Conservation (phyloP, 2,113 vertebrate genomes). For the Octodon degus region DNA sequence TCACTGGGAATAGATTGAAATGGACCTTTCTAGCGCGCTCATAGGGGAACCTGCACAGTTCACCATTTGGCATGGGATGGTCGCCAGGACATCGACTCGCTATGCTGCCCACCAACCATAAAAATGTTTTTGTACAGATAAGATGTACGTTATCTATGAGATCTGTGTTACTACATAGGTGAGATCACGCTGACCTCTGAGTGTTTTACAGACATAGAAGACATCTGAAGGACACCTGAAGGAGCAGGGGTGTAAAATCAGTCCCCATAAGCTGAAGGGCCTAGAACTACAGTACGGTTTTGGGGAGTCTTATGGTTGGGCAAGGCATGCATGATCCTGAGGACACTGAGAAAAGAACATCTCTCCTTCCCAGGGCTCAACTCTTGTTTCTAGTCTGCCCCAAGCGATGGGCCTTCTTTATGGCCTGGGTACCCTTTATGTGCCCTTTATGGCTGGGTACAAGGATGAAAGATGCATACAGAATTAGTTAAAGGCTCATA, state of each 20-base stretch:
- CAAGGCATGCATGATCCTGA: background rate
- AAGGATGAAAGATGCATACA: background rate
- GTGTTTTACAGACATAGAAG: background rate
- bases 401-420: background rate
- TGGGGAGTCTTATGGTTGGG: background rate
- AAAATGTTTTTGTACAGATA: background rate
- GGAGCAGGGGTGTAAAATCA: background rate
- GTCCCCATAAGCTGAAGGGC: background rate
- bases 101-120: background rate
- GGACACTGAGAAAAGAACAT: background rate
- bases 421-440: background rate
- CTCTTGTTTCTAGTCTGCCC: background rate
- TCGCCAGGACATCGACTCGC: background rate
- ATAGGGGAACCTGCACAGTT: background rate
- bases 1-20: background rate
- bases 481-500: background rate
- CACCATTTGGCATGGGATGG: background rate
- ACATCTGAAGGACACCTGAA: background rate
- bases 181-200: background rate
- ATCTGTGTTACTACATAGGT: background rate
- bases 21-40: background rate
- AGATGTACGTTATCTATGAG: too few species aligned
- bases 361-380: background rate
- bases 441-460: background rate
- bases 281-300: background rate